Evolutionary conservation across 2,797 vertebrate species (phyloP), one percentile per base, ranked within the genome.

Genomic region (Pipistrellus nathusii): DNA sequence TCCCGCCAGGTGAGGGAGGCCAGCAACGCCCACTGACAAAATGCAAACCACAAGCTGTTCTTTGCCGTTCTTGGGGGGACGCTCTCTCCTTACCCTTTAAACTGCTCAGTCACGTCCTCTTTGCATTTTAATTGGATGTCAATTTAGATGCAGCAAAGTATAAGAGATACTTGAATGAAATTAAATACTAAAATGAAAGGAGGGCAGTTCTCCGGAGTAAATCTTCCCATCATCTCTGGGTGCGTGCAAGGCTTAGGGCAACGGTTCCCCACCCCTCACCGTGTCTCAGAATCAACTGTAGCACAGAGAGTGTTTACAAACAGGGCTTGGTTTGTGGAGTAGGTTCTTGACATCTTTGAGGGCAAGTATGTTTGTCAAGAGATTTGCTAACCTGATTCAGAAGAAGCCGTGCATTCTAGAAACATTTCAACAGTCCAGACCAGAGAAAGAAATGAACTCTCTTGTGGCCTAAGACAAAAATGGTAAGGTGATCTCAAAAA

Each of bases 101-200:
- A 95, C 84, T 91, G 83, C 90, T 90, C 91, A 96, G 94, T 95
- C 94, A 96, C 72, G 82, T 94, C 92, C 96, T 96, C 91, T 95
- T 90, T 96, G 91, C 91, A 88, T 95, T 95, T 96, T 91, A 83
- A 95, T 92, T 90, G 92, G 81, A 30, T 96, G 8, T 46, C 90
- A 94, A 89, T 94, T 80, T 83, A 91, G 89, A 72, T 91, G 89
- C 77, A 78, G 23, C 55, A 81, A 91, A 23, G 13, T 71, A n/a
- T n/a, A n/a, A n/a, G n/a, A 57, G 81, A 91, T 66, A 75, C 35
- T 72, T 85, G 85, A 91, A 93, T 93, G 90, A 93, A 91, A 94
- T 93, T 23, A 88, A 94, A 85, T 11, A 55, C 64, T 76, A 87
- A 78, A 71, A 88, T 73, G 46, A 90, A 94, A 80, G 77, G 81